These are phyloP conservation scores for Scaptomyza hsui DNA, from an alignment of 1,140 invertebrate genomes.

Conservation along the genomic window DNA sequence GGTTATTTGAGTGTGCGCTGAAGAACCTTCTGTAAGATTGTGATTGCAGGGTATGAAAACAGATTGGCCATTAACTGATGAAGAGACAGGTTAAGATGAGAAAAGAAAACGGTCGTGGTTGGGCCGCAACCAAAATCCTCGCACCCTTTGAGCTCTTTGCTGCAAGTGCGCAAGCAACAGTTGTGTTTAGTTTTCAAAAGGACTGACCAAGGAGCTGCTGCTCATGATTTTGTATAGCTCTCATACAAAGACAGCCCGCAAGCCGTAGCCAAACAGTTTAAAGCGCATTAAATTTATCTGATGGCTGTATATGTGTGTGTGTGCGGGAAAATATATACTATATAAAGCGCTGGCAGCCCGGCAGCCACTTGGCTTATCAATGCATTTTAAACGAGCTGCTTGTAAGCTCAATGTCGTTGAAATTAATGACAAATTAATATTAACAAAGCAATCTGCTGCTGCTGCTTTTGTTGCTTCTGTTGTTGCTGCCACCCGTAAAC, in stretches of 20 bases:
- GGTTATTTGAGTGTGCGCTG: background rate
- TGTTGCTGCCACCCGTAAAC: constrained; percentile 14
- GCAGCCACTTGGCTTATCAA: constrained; percentile 73
- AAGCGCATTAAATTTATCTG: constrained; percentile 80
- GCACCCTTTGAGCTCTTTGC: constrained; percentile 61
- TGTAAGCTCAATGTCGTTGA: constrained; percentile 58
- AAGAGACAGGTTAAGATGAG: constrained; percentile 28
- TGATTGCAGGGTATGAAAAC: constrained; percentile 24
- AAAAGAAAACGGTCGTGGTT: constrained; percentile 40
- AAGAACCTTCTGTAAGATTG: background rate
- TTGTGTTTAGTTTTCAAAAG: constrained; percentile 72
- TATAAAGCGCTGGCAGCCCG: constrained; percentile 22
- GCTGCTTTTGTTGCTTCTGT: background rate
- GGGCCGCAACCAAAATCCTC: constrained; percentile 53
- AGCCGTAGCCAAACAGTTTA: constrained; percentile 72
- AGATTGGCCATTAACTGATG: constrained; percentile 49
- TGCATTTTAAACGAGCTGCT: constrained; percentile 78
- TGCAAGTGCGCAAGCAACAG: constrained; percentile 69
- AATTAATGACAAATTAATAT: constrained; percentile 81
- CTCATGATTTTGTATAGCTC: background rate
- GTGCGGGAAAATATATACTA: constrained; percentile 28
- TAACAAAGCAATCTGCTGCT: constrained; percentile 74
- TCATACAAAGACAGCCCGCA: constrained; percentile 42
- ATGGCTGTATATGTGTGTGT: constrained; percentile 35
- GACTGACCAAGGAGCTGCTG: constrained; percentile 40